phyloP scores from a whole-genome alignment of 2,113 vertebrate species.

The Ciconia boyciana region DNA sequence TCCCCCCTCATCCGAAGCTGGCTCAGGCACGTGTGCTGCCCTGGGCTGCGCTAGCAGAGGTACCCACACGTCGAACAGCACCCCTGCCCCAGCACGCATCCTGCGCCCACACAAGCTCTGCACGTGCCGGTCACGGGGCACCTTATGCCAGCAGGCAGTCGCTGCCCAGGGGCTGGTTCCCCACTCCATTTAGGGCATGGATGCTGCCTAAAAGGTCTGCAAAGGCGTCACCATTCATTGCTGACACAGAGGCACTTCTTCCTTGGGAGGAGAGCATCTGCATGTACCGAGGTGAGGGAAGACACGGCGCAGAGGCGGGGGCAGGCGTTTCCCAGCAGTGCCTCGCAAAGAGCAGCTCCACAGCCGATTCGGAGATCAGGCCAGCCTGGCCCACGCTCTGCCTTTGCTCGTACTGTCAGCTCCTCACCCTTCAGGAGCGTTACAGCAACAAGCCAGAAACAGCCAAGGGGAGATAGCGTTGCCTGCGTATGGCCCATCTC shows the following conservation, averaged over 20 bases:
- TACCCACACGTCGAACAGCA: too few species aligned
- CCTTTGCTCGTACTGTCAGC: neutral
- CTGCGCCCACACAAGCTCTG: neutral
- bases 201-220: neutral
- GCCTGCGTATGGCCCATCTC: neutral
- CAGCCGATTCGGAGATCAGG: neutral
- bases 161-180: neutral
- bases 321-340: neutral
- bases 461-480: accelerated
- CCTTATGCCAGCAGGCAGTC: accelerated
- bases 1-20: too few species aligned
- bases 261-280: accelerated
- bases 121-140: accelerated
- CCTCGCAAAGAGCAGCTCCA: neutral
- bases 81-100: neutral
- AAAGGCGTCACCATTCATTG: neutral
- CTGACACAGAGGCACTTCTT: neutral
- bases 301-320: accelerated
- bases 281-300: neutral
- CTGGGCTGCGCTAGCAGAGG: neutral
- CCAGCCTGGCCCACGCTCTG: neutral
- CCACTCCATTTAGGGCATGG: neutral
- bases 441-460: neutral
- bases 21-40: neutral
- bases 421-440: accelerated